Evolutionary conservation across 2,797 vertebrate genomes (phyloP).

Genomic region (Lagodon rhomboides): DNA sequence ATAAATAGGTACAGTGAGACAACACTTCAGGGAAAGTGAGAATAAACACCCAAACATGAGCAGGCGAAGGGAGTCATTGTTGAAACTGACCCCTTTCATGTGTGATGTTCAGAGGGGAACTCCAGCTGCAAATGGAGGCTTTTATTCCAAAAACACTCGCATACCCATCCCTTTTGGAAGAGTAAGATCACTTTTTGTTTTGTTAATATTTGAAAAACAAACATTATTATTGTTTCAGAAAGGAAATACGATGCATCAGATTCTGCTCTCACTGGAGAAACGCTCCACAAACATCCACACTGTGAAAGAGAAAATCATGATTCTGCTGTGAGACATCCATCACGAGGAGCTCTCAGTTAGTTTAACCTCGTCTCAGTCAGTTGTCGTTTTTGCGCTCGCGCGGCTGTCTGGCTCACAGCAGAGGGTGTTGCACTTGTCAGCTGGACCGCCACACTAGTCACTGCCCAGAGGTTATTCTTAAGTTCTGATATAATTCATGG

Average conservation of each 20-base stretch:
- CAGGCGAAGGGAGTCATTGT: conserved; percentile 47
- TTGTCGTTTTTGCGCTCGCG: background rate
- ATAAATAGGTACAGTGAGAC: conserved; percentile 75
- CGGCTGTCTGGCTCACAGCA: conserved; percentile 12
- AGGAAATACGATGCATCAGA: background rate
- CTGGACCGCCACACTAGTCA: conserved; percentile 12
- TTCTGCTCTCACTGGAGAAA: background rate
- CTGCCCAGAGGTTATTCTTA: conserved; percentile 31
- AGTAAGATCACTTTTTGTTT: conserved; percentile 16
- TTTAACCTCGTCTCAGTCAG: background rate
- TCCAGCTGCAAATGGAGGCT: conserved; percentile 34
- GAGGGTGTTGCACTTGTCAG: conserved; percentile 23
- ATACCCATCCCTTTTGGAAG: conserved; percentile 28
- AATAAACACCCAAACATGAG: conserved; percentile 70
- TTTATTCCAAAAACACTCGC: conserved; percentile 43
- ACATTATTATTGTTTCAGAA: background rate
- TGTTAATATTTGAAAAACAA: conserved; percentile 5
- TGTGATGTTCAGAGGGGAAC: conserved; percentile 55
- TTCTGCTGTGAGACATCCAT: background rate
- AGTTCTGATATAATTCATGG: conserved; percentile 24
- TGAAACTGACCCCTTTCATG: conserved; percentile 66
- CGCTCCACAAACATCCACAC: background rate
- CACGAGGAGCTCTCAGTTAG: background rate
- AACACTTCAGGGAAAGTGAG: conserved; percentile 81
- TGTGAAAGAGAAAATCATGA: background rate